Base-by-base conservation (phyloP, 37 sponge, comb jelly and placozoan species). In the Geodia barretti region DNA sequence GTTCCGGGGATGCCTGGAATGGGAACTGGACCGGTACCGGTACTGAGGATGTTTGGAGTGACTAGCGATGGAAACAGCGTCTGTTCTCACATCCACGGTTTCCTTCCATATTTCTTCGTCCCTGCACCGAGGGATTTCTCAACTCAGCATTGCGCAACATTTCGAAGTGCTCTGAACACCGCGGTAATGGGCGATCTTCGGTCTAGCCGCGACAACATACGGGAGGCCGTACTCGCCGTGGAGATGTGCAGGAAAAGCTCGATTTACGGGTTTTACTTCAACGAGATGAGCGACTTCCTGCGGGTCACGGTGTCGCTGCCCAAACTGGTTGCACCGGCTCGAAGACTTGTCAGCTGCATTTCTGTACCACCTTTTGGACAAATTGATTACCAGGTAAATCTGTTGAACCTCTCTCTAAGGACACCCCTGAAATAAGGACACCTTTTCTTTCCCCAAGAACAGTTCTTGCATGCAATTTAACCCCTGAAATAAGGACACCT, bases 31-130 rank as follows among this genome's bases (percentile, higher is more conserved):
- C 68, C 70, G 33, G 81, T 84, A 7, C 96, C 99, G 1, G 77
- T 96, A 60, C 62, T 98, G 32, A 82, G 96, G 33, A 96, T 98
- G 92, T 98, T 81, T 40, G 99, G 99, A 3, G 85, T 98, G 30
- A 98, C 94, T 0, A 78, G 79, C 76, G 91, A 90, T 7, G 96
- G 96, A 28, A 74, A 91, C 79, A 93, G 92, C 60, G 96, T 98
- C 4, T 80, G 87, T 62, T 88, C 95, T 19, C 94, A 93, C 73
- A 75, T 98, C 17, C 99, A 98, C 66, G 96, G 99, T 5, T 98
- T 94, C 62, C 73, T 75, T 21, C 99, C 99, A 0, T 96, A 98
- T 71, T 92, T 98, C 69, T 96, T 91, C 61, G 84, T 92, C 1
- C 85, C 92, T 21, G 80, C 85, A 9, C 92, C 92, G 0, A 24